Percentiles rank a stretch among this genome's conserved stretches.
Conservation (phyloP, 2,797 vertebrate species). For the Crenuchus spilurus region DNA sequence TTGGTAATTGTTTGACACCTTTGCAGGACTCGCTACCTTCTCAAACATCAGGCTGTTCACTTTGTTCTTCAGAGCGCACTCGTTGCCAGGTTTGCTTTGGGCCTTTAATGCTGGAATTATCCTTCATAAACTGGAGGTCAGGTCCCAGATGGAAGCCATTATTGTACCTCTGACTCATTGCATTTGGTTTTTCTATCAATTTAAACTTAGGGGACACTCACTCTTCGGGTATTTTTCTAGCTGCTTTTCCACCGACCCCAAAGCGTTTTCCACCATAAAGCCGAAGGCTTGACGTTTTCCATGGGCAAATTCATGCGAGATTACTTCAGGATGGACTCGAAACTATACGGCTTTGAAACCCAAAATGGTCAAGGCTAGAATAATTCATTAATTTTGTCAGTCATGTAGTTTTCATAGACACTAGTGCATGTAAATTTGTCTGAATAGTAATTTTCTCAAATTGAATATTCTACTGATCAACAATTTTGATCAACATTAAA, state of each 20-base stretch:
- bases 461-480: no score
- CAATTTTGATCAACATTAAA: no score
- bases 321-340: constrained; percentile 54
- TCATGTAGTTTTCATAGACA: not conserved
- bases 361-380: constrained; percentile 29
- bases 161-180: constrained; percentile 60
- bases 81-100: constrained; percentile 55
- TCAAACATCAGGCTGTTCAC: constrained; percentile 19
- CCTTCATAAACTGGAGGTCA: constrained; percentile 59
- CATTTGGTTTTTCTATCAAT: constrained; percentile 65
- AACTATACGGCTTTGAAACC: constrained; percentile 8
- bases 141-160: constrained; percentile 65
- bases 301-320: constrained; percentile 47
- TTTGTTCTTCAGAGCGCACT: constrained; percentile 54
- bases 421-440: no score
- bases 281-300: constrained; percentile 57
- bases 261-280: constrained; percentile 55
- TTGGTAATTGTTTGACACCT: constrained; percentile 58
- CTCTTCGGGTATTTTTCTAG: constrained; percentile 53
- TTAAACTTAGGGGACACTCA: constrained; percentile 53
- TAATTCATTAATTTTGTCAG: constrained; percentile 21
- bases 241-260: constrained; percentile 50
- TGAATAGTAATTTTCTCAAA: no score
- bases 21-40: constrained; percentile 40
- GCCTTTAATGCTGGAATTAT: constrained; percentile 58